Percentiles rank a stretch among this genome's conserved stretches.
These are phyloP conservation scores for Dermatemys mawii DNA, from an alignment of 2,113 vertebrate genomes.

Conservation along the genomic window DNA sequence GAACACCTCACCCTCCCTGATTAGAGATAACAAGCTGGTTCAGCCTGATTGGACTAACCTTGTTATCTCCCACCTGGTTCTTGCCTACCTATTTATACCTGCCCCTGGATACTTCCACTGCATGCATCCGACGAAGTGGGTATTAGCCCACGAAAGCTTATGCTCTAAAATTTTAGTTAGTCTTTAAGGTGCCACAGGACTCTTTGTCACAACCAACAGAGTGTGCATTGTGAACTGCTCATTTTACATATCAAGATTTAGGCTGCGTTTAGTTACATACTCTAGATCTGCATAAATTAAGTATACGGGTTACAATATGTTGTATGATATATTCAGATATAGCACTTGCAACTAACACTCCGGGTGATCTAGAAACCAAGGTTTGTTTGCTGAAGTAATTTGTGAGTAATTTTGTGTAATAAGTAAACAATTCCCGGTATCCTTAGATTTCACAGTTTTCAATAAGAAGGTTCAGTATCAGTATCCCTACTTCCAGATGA, in stretches of 20 bases:
- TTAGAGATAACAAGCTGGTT: no score
- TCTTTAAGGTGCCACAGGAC: no score
- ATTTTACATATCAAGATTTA: accelerated
- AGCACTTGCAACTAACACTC: neutral
- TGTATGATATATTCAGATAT: neutral
- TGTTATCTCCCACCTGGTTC: no score
- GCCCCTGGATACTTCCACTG: no score
- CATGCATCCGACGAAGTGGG: no score
- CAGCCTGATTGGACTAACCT: no score
- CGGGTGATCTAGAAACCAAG: neutral
- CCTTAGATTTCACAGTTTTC: neutral
- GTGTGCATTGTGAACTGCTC: accelerated
- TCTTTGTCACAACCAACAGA: accelerated
- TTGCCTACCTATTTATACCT: no score
- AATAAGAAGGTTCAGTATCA: neutral
- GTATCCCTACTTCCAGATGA: neutral
- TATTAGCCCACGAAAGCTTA: no score
- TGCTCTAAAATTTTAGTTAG: no score
- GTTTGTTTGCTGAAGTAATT: neutral
- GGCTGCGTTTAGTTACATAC: accelerated
- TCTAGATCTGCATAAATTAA: accelerated
- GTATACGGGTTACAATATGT: accelerated
- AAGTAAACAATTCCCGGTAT: neutral
- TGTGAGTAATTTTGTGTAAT: neutral
- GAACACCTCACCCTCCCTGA: no score